Evolutionary conservation across 1,140 invertebrate species (phyloP), one percentile per base, ranked within the genome.

Genomic region (Araneus ventricosus): DNA sequence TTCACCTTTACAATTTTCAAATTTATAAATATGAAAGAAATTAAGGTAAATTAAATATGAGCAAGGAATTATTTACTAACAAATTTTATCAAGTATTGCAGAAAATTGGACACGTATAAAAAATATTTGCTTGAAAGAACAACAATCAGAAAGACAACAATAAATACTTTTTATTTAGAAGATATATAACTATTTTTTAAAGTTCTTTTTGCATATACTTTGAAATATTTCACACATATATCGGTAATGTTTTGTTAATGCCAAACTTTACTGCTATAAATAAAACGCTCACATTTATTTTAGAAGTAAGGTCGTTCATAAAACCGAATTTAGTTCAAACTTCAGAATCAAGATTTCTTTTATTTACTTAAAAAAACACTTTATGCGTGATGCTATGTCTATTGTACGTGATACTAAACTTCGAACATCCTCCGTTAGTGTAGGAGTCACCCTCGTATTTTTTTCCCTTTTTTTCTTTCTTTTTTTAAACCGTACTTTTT

Each of bases 381-480:
- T 30, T 34, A 84, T 24, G 57, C 85, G 85, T 87, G 85, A 87
- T 39, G 41, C 27, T 87, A 87, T 87, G 85, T 39, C 52, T 39
- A 5, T 61, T 27, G 59, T 61, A 87, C 85, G 85, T 87, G 85
- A 87, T 61, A 37, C 85, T 39, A 37, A 61, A 61, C 34, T 87
- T 87, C 57, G 59, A 61, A 37, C 14, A 87, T 30, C 85, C 24
- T 14, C 30, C 45, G 10, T 84, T 84, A 27, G 34, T 34, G 10
- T 24, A 87, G 22, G 41, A 82, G 24, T 39, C 39, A n/a, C 41
- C 75, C 39, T 37, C 2, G 20, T 14, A 39, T n/a, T 8, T 86
- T 86, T 86, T 86, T 86, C 84, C 59, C 84, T 86, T 86, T 41
- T 34, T 86, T 87, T 27, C 84, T 59, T 37, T 86, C n/a, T n/a